Base-by-base conservation (phyloP, 2,888 invertebrate species). In the Caenorhabditis sp. region DNA sequence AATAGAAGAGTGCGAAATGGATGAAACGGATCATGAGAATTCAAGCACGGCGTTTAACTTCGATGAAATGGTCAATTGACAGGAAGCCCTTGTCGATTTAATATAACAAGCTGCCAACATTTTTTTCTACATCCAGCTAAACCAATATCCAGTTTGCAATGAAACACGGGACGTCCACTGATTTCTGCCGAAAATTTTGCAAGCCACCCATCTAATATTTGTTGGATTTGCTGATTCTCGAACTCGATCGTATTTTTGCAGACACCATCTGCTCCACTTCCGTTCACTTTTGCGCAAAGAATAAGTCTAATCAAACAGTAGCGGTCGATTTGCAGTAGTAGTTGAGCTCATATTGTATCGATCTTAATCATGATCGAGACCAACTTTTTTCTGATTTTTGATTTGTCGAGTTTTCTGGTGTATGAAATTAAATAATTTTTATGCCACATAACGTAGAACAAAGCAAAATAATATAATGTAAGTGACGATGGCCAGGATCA, bases 41-140 rank as follows among this genome's bases (percentile, higher is more conserved):
- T 16, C 44, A 16, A 14, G 26, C 22, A 44, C 14, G 54, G 7
- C 41, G 76, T 66, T 59, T 19, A 58, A 31, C 12, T 24, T 12
- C 1, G 22, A 24, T 19, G 31, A 35, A 79, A 70, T 79, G 77
- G 77, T 79, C 77, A 79, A 64, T 63, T 31, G 77, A 56, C 66
- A 56, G 64, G 24, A 41, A 64, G 26, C 70, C 58, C 70, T 59
- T 64, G 70, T 79, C 70, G 63, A 35, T 79, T 77, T 79, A 79
- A 79, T 79, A 79, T 79, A 64, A 79, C 70, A 70, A 56, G 38
- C 61, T 70, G 70, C 77, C 77, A 64, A 70, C 61, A 64, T 80
- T 80, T 77, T n/a, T 80, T 74, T 73, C 69, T 69, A 74, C 73
- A 63, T 35, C 16, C 59, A 69, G 80, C 80, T 80, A 74, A 74